phyloP scores from a whole-genome alignment of 2,113 vertebrate species.

The Tylochromis polylepis region DNA sequence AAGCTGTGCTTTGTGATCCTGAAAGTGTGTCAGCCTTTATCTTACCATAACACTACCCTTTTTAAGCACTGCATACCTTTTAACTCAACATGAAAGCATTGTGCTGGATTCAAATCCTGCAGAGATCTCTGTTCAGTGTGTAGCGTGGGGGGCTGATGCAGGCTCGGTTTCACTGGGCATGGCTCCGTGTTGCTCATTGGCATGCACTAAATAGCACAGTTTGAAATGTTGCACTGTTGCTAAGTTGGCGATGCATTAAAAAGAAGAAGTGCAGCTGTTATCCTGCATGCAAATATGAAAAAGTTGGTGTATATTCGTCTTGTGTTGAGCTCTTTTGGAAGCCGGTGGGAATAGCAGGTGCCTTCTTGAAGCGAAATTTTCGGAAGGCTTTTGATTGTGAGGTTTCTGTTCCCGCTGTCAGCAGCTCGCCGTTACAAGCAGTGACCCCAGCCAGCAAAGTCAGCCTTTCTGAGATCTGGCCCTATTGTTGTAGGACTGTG shows the following conservation, averaged over 20 bases:
- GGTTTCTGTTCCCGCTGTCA: slow-evolving; percentile 30
- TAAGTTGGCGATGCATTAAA: neutral
- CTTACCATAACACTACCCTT: neutral
- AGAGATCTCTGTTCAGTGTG: neutral
- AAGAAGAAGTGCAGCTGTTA: slow-evolving; percentile 22
- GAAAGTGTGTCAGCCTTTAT: slow-evolving; percentile 28
- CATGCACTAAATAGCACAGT: neutral
- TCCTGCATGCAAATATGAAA: neutral
- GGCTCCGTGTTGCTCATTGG: neutral
- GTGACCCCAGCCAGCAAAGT: slow-evolving; percentile 17
- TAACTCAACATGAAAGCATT: neutral
- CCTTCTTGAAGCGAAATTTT: slow-evolving; percentile 23
- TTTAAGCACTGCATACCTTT: neutral
- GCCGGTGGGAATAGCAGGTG: slow-evolving; percentile 34
- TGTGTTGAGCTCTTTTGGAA: slow-evolving; percentile 11
- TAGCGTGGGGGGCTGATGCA: neutral
- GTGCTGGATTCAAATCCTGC: neutral
- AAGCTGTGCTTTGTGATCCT: neutral
- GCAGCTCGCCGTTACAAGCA: slow-evolving; percentile 10
- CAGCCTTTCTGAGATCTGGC: slow-evolving; percentile 8
- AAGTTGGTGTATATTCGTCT: neutral
- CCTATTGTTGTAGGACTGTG: slow-evolving; percentile 59
- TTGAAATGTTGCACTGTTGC: neutral
- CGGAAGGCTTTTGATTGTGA: slow-evolving; percentile 34
- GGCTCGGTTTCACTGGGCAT: neutral